Percentiles rank a stretch among this genome's conserved stretches.
phyloP scores from a whole-genome alignment of 1,140 invertebrate species.

The Bombus affinis region DNA sequence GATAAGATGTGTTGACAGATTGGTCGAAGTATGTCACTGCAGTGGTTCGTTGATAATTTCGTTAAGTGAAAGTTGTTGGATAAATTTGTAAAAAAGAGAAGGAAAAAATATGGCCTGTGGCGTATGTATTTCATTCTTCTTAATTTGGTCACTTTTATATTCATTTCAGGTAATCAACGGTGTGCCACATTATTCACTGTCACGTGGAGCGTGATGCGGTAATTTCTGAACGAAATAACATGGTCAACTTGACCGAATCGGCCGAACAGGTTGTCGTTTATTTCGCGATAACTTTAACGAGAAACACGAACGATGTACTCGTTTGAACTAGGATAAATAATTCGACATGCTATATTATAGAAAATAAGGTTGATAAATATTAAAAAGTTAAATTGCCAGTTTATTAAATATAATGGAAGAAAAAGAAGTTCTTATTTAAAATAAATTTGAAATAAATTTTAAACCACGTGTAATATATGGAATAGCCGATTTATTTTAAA shows the following conservation, averaged over 20 bases:
- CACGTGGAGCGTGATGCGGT: background rate
- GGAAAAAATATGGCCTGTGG: background rate
- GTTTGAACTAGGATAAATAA: background rate
- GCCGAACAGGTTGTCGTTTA: background rate
- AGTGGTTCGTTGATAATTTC: background rate
- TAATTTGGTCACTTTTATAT: conserved; percentile 2
- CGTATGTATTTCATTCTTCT: background rate
- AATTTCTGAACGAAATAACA: background rate
- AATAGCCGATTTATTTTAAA: no score
- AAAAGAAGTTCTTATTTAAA: background rate
- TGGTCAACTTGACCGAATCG: background rate
- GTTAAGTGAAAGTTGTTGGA: conserved; percentile 8
- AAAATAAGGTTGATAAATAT: background rate
- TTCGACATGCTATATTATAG: background rate
- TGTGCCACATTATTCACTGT: background rate
- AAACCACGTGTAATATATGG: no score
- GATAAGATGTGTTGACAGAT: background rate
- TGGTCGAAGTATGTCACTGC: background rate
- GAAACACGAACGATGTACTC: background rate
- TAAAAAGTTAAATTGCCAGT: background rate
- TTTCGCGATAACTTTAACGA: background rate
- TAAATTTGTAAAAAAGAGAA: background rate
- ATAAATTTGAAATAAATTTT: no score
- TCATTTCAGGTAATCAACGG: background rate
- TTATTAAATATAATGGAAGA: background rate